Conservation (phyloP, 2,113 vertebrate species). For the Nycticorax nycticorax region DNA sequence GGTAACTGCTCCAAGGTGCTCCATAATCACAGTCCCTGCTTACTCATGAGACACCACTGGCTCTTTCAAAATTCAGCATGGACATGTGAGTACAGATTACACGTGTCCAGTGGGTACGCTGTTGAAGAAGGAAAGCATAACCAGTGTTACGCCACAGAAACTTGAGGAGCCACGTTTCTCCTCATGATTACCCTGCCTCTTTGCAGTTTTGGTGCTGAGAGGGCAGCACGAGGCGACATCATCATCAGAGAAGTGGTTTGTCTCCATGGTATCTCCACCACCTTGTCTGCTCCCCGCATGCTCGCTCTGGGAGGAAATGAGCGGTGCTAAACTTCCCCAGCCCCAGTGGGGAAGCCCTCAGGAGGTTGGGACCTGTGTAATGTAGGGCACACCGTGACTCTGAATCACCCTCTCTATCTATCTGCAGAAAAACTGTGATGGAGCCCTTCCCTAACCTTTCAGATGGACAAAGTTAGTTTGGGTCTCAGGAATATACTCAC, state of each 20-base stretch:
- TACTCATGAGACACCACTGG: neutral
- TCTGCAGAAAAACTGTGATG: neutral
- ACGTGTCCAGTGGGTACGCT: fast-evolving
- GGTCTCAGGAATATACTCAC: conserved; percentile 65
- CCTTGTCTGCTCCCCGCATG: neutral
- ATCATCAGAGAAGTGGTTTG: neutral
- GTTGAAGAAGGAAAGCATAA: neutral
- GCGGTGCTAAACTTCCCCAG: neutral
- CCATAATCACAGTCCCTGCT: neutral
- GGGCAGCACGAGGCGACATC: neutral
- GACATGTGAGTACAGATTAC: neutral
- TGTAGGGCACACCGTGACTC: neutral
- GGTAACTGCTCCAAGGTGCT: neutral
- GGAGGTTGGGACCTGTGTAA: neutral
- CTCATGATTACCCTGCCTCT: neutral
- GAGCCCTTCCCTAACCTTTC: neutral
- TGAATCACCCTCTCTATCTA: neutral
- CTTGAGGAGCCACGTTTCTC: neutral
- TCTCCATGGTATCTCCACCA: neutral
- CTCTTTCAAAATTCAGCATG: neutral
- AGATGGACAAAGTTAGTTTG: neutral
- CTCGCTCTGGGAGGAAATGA: neutral
- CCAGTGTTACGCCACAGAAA: neutral
- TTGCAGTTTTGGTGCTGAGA: neutral
- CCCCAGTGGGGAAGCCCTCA: fast-evolving